These are phyloP conservation scores for Omphaloscelis lunosa DNA, from an alignment of 2,888 invertebrate species.

Conservation along the genomic window DNA sequence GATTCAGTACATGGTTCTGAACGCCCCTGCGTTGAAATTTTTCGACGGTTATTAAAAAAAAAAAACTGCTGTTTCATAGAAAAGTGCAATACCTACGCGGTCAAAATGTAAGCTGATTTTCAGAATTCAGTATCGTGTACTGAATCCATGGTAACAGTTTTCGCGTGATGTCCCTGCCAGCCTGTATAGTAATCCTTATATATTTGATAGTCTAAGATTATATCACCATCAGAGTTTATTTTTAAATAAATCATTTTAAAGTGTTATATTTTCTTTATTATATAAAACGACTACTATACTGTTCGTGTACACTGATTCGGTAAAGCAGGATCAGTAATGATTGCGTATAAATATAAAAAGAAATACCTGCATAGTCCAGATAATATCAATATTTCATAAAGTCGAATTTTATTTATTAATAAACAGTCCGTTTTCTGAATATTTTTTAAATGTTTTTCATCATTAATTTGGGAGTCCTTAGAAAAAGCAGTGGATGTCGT, in stretches of 20 bases:
- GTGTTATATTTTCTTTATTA: neutral
- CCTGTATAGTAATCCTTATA: no score
- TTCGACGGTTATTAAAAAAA: no score
- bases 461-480: neutral
- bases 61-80: no score
- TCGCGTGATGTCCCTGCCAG: no score
- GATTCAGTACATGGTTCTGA: no score
- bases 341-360: neutral
- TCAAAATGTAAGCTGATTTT: no score
- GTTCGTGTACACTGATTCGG: constrained; percentile 48
- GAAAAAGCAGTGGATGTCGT: neutral
- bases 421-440: neutral
- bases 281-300: constrained; percentile 36
- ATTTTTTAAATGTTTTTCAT: neutral
- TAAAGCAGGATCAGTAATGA: constrained; percentile 4
- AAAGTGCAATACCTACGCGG: no score
- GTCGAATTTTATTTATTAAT: neutral
- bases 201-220: constrained; percentile 41
- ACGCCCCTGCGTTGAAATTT: no score
- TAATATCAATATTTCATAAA: neutral
- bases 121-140: no score
- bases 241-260: constrained; percentile 10
- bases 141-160: no score
- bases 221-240: constrained; percentile 37
- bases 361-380: constrained; percentile 6